Base-by-base conservation (phyloP, 2,797 vertebrate species). In the Urocyon cinereoargenteus region DNA sequence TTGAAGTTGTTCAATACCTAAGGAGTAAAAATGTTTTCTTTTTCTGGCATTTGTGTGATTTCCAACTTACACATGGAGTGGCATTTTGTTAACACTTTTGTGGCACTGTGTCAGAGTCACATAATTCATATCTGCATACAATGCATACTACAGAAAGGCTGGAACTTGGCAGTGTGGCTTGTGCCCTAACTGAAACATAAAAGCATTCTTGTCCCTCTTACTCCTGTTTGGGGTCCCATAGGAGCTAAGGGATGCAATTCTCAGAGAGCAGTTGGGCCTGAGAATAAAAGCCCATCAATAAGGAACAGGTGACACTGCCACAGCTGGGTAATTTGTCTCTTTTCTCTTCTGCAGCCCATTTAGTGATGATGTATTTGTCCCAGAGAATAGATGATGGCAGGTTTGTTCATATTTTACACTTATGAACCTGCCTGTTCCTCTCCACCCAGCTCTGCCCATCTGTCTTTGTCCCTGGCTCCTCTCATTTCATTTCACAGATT, bases 371-470 rank as follows among this genome's bases (percentile, higher is more conserved):
- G 97, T 94, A 86, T 97, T 94, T 97, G 95, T 97, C 94, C 93
- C 45, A 59, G 93, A 97, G 83, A 96, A 97, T 88, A 68, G 93
- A 96, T 87, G 90, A 57, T 95, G 97, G 94, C 97, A 97, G 97
- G 84, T 96, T 91, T 96, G 96, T 96, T 95, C 91, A 97, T 98
- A 97, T 97, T 95, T 98, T 79, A 97, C 53, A 93, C 95, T 97
- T 94, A 95, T 75, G 94, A 97, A 96, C 94, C 97, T 94, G 90
- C 81, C 96, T 90, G 72, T 77, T 88, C 66, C 84, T 95, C 85
- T 73, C 94, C 0, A 6, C 83, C 84, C 3, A 0, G 81, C 28
- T 55, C 84, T 90, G 66, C 86, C 90, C 84, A 97, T 97, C 93
- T 88, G 72, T 98, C 97, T 95, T 95, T 96, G 97, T 97, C 95